phyloP scores from a whole-genome alignment of 2,797 vertebrate species.

The Cirrhinus mrigala region DNA sequence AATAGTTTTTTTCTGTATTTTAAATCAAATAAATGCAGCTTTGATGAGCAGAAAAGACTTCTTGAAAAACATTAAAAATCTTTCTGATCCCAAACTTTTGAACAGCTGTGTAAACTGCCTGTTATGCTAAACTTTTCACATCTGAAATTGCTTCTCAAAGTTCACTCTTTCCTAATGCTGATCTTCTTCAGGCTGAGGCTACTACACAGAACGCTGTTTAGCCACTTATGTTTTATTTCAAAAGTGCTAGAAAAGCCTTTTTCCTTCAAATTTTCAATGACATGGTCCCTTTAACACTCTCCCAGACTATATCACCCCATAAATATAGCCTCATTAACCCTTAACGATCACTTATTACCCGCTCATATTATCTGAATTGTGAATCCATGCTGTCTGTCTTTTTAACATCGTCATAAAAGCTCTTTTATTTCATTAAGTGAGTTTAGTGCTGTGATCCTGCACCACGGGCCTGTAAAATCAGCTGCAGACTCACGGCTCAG shows the following conservation, averaged over 20 bases:
- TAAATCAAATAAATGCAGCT: too few species aligned
- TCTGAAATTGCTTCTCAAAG: neutral
- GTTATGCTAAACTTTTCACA: neutral
- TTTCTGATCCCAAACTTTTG: too few species aligned
- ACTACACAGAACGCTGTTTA: neutral
- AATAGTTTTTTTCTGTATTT: too few species aligned
- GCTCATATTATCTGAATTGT: constrained; percentile 29
- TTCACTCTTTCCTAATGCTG: neutral
- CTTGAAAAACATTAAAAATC: too few species aligned
- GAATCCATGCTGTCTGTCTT: constrained; percentile 44
- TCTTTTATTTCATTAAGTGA: constrained; percentile 53
- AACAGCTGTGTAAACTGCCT: neutral
- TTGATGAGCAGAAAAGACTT: too few species aligned
- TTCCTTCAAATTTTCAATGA: constrained; percentile 15
- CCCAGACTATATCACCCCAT: constrained; percentile 18
- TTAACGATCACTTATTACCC: constrained; percentile 22
- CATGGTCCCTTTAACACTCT: neutral
- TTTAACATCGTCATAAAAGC: constrained; percentile 47
- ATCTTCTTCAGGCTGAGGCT: neutral
- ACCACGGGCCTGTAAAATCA: constrained; percentile 24
- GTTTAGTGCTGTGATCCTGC: constrained; percentile 33
- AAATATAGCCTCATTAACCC: constrained; percentile 35
- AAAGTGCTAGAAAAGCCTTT: constrained; percentile 2
- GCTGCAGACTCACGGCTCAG: constrained; percentile 27
- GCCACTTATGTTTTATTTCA: neutral